These are phyloP conservation scores for Cephalotes varians DNA, from an alignment of 2,888 invertebrate species.

Conservation along the genomic window DNA sequence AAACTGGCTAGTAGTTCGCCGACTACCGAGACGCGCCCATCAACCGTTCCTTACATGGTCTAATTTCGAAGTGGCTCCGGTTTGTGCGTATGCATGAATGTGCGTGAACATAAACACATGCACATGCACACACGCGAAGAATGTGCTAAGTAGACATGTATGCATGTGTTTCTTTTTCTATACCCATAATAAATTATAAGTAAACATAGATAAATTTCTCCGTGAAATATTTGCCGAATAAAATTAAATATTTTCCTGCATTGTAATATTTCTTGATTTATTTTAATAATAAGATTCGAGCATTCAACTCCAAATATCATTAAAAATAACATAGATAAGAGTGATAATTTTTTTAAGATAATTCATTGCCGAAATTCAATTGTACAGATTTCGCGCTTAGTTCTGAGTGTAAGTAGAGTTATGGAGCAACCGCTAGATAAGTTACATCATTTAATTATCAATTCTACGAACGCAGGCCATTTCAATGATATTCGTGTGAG, in stretches of 20 bases:
- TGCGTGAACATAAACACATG: neutral
- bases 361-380: neutral
- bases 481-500: slow-evolving; percentile 25
- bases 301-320: neutral
- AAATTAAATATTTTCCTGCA: neutral
- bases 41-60: slow-evolving; percentile 82
- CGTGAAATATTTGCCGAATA: neutral
- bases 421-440: slow-evolving; percentile 9
- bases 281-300: neutral
- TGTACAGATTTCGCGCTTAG: neutral
- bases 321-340: neutral
- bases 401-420: neutral
- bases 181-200: neutral
- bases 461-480: slow-evolving; percentile 21
- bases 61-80: slow-evolving; percentile 74
- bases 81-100: slow-evolving; percentile 35
- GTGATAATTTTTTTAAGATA: neutral
- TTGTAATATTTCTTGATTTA: neutral
- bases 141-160: neutral
- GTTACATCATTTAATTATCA: slow-evolving; percentile 40
- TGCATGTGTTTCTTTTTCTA: neutral
- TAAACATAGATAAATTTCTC: neutral
- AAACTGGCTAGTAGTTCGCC: slow-evolving; percentile 79
- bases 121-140: neutral
- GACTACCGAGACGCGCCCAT: slow-evolving; percentile 78